These are phyloP conservation scores for Myotis pilosus DNA, from an alignment of 2,797 vertebrate species.

Conservation along the genomic window DNA sequence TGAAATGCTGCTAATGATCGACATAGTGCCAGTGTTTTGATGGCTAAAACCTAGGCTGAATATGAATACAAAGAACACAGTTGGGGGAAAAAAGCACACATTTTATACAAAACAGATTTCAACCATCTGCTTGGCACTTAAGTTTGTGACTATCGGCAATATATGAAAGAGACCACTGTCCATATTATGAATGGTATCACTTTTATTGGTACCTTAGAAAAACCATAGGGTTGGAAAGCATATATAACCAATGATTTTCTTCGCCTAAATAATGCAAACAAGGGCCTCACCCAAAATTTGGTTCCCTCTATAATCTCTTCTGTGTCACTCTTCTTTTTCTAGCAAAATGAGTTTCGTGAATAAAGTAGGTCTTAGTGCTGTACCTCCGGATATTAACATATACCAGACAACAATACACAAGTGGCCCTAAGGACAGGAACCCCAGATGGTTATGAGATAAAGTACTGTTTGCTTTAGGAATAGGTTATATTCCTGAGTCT, in stretches of 20 bases:
- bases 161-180: constrained; percentile 87
- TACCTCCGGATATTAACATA: constrained; percentile 78
- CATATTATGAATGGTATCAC: constrained; percentile 84
- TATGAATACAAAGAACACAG: constrained; percentile 85
- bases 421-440: constrained; percentile 77
- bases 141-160: constrained; percentile 80
- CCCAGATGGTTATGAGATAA: constrained; percentile 86
- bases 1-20: constrained; percentile 84
- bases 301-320: constrained; percentile 55
- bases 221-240: constrained; percentile 77
- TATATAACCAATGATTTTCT: constrained; percentile 78
- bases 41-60: constrained; percentile 85
- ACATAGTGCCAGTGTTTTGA: constrained; percentile 85
- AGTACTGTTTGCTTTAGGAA: constrained; percentile 85
- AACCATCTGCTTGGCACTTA: constrained; percentile 86
- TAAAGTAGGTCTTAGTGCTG: constrained; percentile 75
- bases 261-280: constrained; percentile 78
- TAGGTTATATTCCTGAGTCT: constrained; percentile 79
- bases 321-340: constrained; percentile 61
- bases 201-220: constrained; percentile 84
- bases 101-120: constrained; percentile 87
- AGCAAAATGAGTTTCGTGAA: constrained; percentile 60
- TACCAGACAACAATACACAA: constrained; percentile 71
- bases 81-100: constrained; percentile 78
- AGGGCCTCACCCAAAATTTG: constrained; percentile 74